phyloP scores from a whole-genome alignment of 2,888 invertebrate genomes.

The Perizoma flavofasciatum region DNA sequence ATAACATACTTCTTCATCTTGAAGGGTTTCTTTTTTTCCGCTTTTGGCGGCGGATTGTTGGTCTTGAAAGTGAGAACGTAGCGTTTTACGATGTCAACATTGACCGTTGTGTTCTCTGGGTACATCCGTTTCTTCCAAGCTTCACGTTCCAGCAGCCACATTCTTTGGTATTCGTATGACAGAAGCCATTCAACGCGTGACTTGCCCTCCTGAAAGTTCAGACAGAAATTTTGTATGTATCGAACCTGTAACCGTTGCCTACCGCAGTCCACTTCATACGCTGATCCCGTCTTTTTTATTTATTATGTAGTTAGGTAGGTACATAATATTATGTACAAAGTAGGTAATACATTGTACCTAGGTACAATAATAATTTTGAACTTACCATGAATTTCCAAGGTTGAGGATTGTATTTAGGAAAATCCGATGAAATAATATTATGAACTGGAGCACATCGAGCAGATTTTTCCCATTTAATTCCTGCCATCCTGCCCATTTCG shows the following conservation, averaged over 20 bases:
- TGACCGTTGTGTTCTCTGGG: slow-evolving; percentile 71
- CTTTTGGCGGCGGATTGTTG: slow-evolving; percentile 69
- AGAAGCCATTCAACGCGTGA: slow-evolving; percentile 75
- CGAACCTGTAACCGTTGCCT: no score
- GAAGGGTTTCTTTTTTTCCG: slow-evolving; percentile 75
- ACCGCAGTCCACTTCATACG: no score
- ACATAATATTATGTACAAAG: no score
- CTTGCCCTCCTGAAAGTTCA: slow-evolving; percentile 62
- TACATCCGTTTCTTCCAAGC: slow-evolving; percentile 82
- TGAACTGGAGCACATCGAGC: slow-evolving; percentile 71
- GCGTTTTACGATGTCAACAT: slow-evolving; percentile 73
- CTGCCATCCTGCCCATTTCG: slow-evolving; percentile 64
- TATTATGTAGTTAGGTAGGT: no score
- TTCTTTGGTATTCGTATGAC: slow-evolving; percentile 82
- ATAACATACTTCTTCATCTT: slow-evolving; percentile 72
- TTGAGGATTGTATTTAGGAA: slow-evolving; percentile 74
- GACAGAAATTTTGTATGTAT: not conserved
- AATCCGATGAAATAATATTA: slow-evolving; percentile 83
- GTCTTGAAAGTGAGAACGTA: slow-evolving; percentile 76
- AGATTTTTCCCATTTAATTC: slow-evolving; percentile 80
- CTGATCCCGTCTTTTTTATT: no score
- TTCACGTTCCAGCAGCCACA: slow-evolving; percentile 83
- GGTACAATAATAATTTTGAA: no score
- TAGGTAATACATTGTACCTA: no score
- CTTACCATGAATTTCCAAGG: slow-evolving; percentile 83